Conservation (phyloP, 2,888 invertebrate species). For the Chrysolina haemoptera region DNA sequence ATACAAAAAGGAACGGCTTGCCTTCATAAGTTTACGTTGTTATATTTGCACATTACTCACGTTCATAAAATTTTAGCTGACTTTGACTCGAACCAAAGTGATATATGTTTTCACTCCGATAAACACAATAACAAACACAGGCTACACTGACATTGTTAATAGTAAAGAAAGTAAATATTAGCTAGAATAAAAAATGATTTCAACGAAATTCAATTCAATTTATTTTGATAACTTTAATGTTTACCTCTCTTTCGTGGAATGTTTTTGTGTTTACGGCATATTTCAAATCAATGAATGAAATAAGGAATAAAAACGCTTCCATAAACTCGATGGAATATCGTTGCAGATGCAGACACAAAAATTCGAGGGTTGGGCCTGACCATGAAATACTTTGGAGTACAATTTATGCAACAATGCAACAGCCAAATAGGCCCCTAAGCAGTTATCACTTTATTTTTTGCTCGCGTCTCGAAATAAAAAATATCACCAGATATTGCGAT, state of each 20-base stretch:
- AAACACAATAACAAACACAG: conserved; percentile 27
- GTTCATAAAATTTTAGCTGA: conserved; percentile 24
- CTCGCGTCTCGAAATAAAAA: too few species aligned
- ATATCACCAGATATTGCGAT: too few species aligned
- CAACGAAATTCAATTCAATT: neutral
- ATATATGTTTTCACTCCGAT: conserved; percentile 11
- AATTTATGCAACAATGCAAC: too few species aligned
- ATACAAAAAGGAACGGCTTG: too few species aligned
- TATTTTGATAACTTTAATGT: neutral
- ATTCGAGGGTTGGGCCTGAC: too few species aligned
- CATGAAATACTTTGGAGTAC: too few species aligned
- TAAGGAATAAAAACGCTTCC: neutral
- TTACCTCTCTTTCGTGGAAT: neutral
- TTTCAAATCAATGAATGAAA: neutral
- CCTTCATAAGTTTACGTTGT: neutral
- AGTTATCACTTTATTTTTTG: too few species aligned
- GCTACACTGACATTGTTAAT: neutral
- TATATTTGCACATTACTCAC: conserved; percentile 13
- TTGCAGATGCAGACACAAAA: too few species aligned
- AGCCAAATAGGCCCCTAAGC: too few species aligned
- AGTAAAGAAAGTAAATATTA: conserved; percentile 3
- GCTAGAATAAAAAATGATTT: conserved; percentile 2
- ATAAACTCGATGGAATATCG: too few species aligned
- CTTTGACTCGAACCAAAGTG: neutral
- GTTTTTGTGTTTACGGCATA: neutral